A percentile compares a stretch with the other conserved stretches of the same genome.
phyloP scores from a whole-genome alignment of 2,113 vertebrate genomes.

The Poeciliopsis occidentalis region DNA sequence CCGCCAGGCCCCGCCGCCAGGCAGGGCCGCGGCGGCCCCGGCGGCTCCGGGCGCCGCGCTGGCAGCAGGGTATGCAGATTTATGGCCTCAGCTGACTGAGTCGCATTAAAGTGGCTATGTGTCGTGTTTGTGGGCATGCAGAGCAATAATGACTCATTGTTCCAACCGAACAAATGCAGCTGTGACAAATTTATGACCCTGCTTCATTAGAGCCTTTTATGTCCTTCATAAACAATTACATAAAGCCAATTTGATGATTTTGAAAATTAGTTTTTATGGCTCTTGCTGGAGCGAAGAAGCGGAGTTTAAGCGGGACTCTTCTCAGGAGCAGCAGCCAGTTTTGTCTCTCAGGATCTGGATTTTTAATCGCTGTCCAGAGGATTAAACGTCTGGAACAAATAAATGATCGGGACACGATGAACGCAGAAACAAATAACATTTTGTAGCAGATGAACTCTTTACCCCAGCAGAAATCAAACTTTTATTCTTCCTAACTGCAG shows the following conservation, averaged over 20 bases:
- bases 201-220: constrained; percentile 38
- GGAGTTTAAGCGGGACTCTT: not conserved
- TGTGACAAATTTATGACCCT: constrained; percentile 55
- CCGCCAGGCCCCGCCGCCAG: constrained; percentile 6
- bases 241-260: constrained; percentile 52
- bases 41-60: constrained; percentile 32
- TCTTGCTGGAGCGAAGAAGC: constrained; percentile 14
- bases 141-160: constrained; percentile 57
- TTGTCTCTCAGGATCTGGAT: constrained; percentile 3
- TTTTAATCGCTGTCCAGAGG: constrained; percentile 13
- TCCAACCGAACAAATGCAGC: constrained; percentile 31
- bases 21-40: constrained; percentile 11
- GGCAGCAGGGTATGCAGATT: constrained; percentile 35
- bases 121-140: constrained; percentile 52
- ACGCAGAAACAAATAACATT: constrained; percentile 7
- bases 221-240: constrained; percentile 60
- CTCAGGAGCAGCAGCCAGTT: not conserved
- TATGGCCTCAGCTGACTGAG: constrained; percentile 43
- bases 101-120: constrained; percentile 49
- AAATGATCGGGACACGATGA: constrained; percentile 20
- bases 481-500: constrained; percentile 17
- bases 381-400: constrained; percentile 17
- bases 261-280: constrained; percentile 26
- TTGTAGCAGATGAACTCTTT: constrained; percentile 50
- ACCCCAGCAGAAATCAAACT: constrained; percentile 19